Conservation (phyloP, 2,113 vertebrate genomes). For the Phyllopteryx taeniolatus region DNA sequence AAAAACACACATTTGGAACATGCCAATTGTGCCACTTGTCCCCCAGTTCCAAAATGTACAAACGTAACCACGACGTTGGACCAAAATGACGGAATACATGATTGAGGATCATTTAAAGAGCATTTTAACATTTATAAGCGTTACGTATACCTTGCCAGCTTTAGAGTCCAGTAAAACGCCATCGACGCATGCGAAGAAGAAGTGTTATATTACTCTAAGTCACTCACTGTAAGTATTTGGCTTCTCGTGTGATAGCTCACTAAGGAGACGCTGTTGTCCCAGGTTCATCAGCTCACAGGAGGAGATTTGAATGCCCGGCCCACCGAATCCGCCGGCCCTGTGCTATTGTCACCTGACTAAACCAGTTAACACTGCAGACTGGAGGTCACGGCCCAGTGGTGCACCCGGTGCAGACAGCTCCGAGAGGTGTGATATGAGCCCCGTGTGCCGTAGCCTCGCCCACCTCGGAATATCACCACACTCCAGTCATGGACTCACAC, state of each 20-base stretch:
- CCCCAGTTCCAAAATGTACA: no score
- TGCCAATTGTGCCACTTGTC: no score
- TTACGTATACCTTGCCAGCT: not conserved
- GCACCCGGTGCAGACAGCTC: conserved; percentile 57
- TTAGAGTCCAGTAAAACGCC: conserved; percentile 9
- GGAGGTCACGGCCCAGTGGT: conserved; percentile 58
- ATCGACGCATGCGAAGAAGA: conserved; percentile 5
- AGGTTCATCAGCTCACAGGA: conserved; percentile 46
- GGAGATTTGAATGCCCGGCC: conserved; percentile 40
- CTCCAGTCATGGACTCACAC: conserved; percentile 70
- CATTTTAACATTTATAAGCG: not conserved
- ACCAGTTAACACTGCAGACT: conserved; percentile 67
- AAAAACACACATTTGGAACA: not conserved
- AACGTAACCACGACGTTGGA: no score
- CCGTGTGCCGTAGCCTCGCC: conserved; percentile 48
- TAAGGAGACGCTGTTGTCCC: conserved; percentile 38
- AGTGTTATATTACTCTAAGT: conserved; percentile 27
- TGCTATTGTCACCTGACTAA: conserved; percentile 66
- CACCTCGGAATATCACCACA: conserved; percentile 56
- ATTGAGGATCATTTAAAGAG: not conserved
- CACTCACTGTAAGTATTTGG: conserved; percentile 9
- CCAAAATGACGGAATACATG: no score
- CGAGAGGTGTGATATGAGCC: conserved; percentile 70
- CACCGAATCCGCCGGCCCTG: conserved; percentile 40
- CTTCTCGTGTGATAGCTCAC: conserved; percentile 31